Evolutionary conservation across 2,113 vertebrate species (phyloP).

Genomic region (Rhinopomastus cyanomelas): DNA sequence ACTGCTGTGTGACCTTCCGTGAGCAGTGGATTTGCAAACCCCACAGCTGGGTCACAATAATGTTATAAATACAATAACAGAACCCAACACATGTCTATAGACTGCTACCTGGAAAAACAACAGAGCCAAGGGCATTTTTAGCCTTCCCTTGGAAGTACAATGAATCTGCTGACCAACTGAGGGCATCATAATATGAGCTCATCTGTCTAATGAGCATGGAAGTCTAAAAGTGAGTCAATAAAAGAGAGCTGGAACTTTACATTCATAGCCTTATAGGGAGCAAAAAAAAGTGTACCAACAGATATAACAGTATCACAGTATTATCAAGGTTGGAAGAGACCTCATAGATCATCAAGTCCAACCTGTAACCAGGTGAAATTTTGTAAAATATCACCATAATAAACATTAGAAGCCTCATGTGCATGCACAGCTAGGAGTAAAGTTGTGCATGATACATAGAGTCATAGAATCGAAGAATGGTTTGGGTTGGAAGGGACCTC

Average conservation of each 20-base stretch:
- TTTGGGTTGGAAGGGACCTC: too few species aligned
- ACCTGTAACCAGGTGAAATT: too few species aligned
- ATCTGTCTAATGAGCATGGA: too few species aligned
- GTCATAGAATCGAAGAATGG: too few species aligned
- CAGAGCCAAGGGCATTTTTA: neutral
- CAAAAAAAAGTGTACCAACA: neutral
- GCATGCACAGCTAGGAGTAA: neutral
- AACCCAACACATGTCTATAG: neutral
- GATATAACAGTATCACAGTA: too few species aligned
- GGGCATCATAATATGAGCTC: rapidly evolving
- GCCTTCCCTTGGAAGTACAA: neutral
- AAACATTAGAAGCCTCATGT: neutral
- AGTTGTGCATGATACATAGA: rapidly evolving
- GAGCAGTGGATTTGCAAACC: neutral
- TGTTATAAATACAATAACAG: neutral
- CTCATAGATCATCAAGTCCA: too few species aligned
- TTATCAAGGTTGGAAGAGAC: too few species aligned
- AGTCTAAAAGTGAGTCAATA: neutral
- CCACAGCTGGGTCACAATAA: neutral
- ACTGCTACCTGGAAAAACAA: neutral
- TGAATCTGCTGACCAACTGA: neutral
- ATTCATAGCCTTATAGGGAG: neutral
- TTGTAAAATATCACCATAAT: neutral
- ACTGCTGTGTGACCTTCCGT: neutral
- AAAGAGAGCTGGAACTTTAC: neutral